These are phyloP conservation scores for Toxostoma redivivum DNA, from an alignment of 2,113 vertebrate genomes.

Conservation along the genomic window DNA sequence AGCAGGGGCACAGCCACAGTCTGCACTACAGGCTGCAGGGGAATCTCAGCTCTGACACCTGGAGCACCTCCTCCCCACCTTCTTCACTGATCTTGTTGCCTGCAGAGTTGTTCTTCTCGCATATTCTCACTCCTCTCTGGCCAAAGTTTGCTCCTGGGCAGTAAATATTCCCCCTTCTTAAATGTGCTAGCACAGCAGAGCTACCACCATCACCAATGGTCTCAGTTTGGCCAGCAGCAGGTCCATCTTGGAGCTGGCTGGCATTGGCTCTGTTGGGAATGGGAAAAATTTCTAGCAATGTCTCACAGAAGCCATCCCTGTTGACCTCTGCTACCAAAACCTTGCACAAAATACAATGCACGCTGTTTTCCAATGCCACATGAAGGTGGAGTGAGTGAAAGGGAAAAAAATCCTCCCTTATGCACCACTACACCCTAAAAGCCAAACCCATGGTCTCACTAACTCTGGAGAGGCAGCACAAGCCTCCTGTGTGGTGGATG, in stretches of 20 bases:
- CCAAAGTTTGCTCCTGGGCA: background rate
- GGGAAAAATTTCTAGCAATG: background rate
- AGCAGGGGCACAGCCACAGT: background rate
- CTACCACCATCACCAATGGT: rapidly evolving
- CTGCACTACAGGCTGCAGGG: background rate
- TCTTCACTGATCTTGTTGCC: background rate
- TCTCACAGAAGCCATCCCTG: background rate
- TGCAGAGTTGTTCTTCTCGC: background rate
- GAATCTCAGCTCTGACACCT: background rate
- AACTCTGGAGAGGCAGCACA: background rate
- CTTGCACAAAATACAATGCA: background rate
- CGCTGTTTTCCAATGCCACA: background rate
- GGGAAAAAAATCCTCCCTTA: background rate
- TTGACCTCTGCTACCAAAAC: background rate
- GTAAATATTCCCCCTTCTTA: too few relatives aligned
- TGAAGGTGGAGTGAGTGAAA: background rate
- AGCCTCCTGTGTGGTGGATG: background rate
- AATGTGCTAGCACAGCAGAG: rapidly evolving
- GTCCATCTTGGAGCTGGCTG: background rate
- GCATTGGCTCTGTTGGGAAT: background rate
- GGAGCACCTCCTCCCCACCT: background rate
- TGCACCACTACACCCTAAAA: background rate
- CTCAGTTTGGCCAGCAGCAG: background rate
- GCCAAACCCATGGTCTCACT: rapidly evolving
- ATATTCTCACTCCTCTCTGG: background rate